A percentile compares a stretch with the other conserved stretches of the same genome.
Conservation (phyloP, 2,888 invertebrate species). For the Yponomeuta malinellus region DNA sequence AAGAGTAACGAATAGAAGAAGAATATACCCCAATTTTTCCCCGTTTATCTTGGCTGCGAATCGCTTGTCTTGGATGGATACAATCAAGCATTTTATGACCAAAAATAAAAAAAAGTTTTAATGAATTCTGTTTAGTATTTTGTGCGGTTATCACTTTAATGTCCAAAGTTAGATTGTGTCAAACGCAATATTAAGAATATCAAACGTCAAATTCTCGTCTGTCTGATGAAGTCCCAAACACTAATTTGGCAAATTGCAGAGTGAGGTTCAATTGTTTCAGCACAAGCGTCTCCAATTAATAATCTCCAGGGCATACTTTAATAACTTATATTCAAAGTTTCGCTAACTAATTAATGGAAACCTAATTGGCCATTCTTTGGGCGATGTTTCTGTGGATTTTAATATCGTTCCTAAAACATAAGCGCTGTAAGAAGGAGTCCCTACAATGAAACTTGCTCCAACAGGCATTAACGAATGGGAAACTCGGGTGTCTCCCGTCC, state of each 20-base stretch:
- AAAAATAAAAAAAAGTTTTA: too few relatives aligned
- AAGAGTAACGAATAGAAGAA: too few relatives aligned
- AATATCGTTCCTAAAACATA: not conserved
- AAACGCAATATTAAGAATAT: not conserved
- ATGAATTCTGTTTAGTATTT: too few relatives aligned
- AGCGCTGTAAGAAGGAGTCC: not conserved
- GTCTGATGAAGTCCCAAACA: not conserved
- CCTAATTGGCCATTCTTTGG: not conserved
- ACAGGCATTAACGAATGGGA: not conserved
- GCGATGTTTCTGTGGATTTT: not conserved
- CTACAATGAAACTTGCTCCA: slow-evolving; percentile 4
- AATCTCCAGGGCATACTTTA: not conserved
- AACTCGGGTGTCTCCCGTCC: not conserved
- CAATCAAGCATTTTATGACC: too few relatives aligned
- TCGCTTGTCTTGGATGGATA: too few relatives aligned
- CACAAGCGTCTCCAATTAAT: not conserved
- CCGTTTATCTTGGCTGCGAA: too few relatives aligned
- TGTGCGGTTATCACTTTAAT: not conserved
- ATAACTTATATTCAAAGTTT: not conserved
- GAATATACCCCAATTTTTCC: too few relatives aligned
- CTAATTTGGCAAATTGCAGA: not conserved
- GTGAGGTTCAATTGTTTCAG: not conserved
- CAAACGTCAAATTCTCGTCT: not conserved
- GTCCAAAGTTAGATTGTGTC: not conserved
- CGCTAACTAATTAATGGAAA: not conserved